These are phyloP conservation scores for Ptychodera flava DNA, from an alignment of 35 echinoderm and acorn worm species.

Conservation along the genomic window DNA sequence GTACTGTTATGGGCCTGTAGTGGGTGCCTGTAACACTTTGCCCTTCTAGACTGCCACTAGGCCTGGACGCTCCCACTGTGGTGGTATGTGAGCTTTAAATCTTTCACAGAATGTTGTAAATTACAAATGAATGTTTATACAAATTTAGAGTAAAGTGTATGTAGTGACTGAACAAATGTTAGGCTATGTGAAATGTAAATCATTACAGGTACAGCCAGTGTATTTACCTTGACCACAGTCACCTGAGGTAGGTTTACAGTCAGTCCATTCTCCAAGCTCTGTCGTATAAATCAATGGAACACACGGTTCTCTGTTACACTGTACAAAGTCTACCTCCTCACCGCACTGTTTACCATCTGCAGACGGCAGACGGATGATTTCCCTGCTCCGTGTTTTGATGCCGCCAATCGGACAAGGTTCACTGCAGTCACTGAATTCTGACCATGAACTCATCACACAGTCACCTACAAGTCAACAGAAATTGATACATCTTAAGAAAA, in stretches of 20 bases:
- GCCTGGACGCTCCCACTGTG: too few species aligned
- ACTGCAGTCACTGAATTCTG: conserved; percentile 53
- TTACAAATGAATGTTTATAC: too few species aligned
- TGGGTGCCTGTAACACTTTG: too few species aligned
- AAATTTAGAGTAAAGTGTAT: too few species aligned
- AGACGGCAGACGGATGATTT: conserved; percentile 35
- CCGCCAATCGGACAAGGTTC: conserved; percentile 28
- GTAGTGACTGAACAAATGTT: too few species aligned
- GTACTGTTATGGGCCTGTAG: too few species aligned
- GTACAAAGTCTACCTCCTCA: conserved; percentile 28
- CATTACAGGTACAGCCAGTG: too few species aligned
- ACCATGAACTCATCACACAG: conserved; percentile 78
- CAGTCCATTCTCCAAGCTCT: conserved; percentile 51
- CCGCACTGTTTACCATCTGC: conserved; percentile 34
- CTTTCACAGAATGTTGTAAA: too few species aligned
- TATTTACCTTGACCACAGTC: conserved; percentile 84
- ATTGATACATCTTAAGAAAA: too few species aligned
- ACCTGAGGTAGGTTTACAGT: conserved; percentile 46
- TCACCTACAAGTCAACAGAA: conserved; percentile 58
- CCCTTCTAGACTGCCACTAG: too few species aligned
- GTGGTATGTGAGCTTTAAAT: too few species aligned
- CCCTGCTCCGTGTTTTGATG: conserved; percentile 56
- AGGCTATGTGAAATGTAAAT: too few species aligned
- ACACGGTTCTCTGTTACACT: conserved; percentile 48
- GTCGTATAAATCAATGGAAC: conserved; percentile 7